Base-by-base conservation (phyloP, 2,888 invertebrate genomes). In the Pristionchus maxplancki region DNA sequence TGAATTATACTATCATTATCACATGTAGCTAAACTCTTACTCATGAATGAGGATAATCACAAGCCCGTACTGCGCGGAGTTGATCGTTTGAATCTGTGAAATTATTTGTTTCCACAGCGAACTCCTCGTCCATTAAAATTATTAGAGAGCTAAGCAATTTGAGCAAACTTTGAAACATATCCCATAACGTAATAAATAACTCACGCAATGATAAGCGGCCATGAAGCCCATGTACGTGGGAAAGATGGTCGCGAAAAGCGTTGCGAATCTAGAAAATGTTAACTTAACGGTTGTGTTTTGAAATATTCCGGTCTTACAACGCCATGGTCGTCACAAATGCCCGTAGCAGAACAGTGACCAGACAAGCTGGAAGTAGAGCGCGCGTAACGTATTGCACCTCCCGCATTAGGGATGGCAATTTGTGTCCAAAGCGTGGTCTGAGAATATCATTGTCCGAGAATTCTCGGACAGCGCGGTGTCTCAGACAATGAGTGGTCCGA, bases 71-170 rank as follows among this genome's bases (percentile, higher is more conserved):
- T 78, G 78, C 1, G 78, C 40, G 1, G 78, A 78, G 28, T 78
- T 78, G 28, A 44, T 6, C 2, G 78, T 78, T 78, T 78, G 78
- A 15, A 78, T 78, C 78, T 78, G 67, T n/a, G 13, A 64, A 58
- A 11, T 58, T 20, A 5, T 58, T 15, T 58, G 11, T 34, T 71
- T n/a, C n/a, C n/a, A n/a, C n/a, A n/a, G n/a, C n/a, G n/a, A n/a
- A n/a, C n/a, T n/a, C n/a, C n/a, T n/a, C n/a, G n/a, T n/a, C n/a
- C n/a, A n/a, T n/a, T n/a, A n/a, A n/a, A n/a, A n/a, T n/a, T n/a
- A n/a, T n/a, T n/a, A n/a, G n/a, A n/a, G n/a, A n/a, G n/a, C n/a
- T n/a, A n/a, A n/a, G n/a, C n/a, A 37, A 31, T 40, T 37, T 71
- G 1, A 13, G 15, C 0, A 34, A 15, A 0, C 11, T 34, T 34